A percentile compares a stretch with the other conserved stretches of the same genome.
Evolutionary conservation across 2,113 vertebrate species (phyloP).

Genomic region (Asarcornis scutulata): DNA sequence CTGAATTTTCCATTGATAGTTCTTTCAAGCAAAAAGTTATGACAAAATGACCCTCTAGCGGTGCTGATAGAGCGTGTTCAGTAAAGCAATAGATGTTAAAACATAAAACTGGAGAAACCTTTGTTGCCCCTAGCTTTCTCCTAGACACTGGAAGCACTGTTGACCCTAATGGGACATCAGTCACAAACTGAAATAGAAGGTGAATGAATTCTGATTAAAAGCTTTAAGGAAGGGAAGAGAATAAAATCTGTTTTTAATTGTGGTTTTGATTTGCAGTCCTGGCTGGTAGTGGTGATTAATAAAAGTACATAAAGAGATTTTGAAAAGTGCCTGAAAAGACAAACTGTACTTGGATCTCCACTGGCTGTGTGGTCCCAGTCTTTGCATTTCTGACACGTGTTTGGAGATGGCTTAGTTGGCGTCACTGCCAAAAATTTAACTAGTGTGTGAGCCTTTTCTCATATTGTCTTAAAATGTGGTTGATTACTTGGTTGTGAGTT

Average conservation of each 20-base stretch:
- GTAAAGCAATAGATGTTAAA: background rate
- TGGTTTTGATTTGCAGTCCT: background rate
- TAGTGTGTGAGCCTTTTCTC: background rate
- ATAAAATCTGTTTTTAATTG: background rate
- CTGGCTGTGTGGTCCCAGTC: background rate
- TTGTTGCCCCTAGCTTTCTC: background rate
- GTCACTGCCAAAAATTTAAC: background rate
- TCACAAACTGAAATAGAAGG: too few relatives aligned
- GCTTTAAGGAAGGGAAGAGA: background rate
- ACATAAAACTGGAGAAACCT: background rate
- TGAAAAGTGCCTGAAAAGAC: rapidly evolving
- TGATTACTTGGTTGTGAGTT: background rate
- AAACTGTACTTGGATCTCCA: background rate
- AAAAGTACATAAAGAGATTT: background rate
- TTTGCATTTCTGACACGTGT: background rate
- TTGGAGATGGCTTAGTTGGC: background rate
- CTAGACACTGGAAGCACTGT: background rate
- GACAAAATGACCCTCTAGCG: background rate
- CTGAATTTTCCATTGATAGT: background rate
- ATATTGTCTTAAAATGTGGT: background rate
- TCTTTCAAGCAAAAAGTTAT: background rate
- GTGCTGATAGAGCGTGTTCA: background rate
- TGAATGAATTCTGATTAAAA: too few relatives aligned
- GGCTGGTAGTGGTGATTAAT: rapidly evolving
- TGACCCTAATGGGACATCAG: background rate